Evolutionary conservation across 2,888 invertebrate genomes (phyloP).

Genomic region (Drosophila dives): DNA sequence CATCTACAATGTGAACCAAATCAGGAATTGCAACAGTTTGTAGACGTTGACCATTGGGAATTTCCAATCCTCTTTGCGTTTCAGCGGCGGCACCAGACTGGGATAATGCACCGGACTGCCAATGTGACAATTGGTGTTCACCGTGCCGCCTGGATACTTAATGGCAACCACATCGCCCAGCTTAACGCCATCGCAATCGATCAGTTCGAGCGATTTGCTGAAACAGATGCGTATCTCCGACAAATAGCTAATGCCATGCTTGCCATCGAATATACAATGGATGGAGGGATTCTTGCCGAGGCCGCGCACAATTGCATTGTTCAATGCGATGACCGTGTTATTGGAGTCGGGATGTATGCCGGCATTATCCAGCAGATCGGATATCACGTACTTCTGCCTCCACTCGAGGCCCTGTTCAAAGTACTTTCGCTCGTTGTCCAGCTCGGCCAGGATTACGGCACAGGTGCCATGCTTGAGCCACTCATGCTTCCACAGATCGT

Average conservation of each 20-base stretch:
- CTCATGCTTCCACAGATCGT: slow-evolving; percentile 91
- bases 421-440: slow-evolving; percentile 89
- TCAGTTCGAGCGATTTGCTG: slow-evolving; percentile 87
- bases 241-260: slow-evolving; percentile 87
- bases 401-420: slow-evolving; percentile 88
- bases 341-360: slow-evolving; percentile 87
- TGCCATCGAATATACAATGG: slow-evolving; percentile 88
- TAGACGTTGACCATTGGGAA: slow-evolving; percentile 86
- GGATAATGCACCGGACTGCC: slow-evolving; percentile 87
- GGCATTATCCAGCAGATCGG: slow-evolving; percentile 86
- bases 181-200: slow-evolving; percentile 88
- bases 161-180: slow-evolving; percentile 73
- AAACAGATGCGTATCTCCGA: slow-evolving; percentile 91
- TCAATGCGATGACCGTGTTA: slow-evolving; percentile 86
- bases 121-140: slow-evolving; percentile 88
- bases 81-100: slow-evolving; percentile 82
- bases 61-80: slow-evolving; percentile 80
- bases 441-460: slow-evolving; percentile 86
- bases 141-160: slow-evolving; percentile 82
- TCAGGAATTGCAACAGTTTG: slow-evolving; percentile 86
- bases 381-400: slow-evolving; percentile 87
- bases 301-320: slow-evolving; percentile 86
- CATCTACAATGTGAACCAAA: slow-evolving; percentile 87
- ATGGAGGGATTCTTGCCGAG: slow-evolving; percentile 88
- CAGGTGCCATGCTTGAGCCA: slow-evolving; percentile 95